These are phyloP conservation scores for Agonopterix arenella DNA, from an alignment of 2,888 invertebrate genomes.

Conservation along the genomic window DNA sequence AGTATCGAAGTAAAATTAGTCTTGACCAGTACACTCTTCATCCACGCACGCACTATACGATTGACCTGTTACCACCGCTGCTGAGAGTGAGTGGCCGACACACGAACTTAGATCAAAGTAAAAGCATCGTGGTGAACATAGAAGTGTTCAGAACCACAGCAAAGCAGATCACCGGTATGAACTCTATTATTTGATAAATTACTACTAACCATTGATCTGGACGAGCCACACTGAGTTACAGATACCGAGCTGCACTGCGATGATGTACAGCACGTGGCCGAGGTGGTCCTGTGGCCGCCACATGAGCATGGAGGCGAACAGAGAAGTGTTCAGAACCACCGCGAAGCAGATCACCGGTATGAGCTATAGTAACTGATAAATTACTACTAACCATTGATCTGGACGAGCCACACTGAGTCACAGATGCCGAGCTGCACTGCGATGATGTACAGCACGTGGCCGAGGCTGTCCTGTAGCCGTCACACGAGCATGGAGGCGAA, in stretches of 20 bases:
- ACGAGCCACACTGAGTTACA: slow-evolving; percentile 82
- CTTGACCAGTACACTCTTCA: too few relatives aligned
- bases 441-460: too few relatives aligned
- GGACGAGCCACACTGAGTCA: slow-evolving; percentile 20
- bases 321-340: slow-evolving; percentile 65
- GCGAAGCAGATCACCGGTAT: slow-evolving; percentile 78
- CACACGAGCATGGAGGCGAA: too few relatives aligned
- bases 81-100: slow-evolving; percentile 77
- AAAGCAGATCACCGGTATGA: slow-evolving; percentile 77
- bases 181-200: slow-evolving; percentile 74
- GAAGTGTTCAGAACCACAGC: slow-evolving; percentile 74
- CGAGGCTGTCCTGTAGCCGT: too few relatives aligned
- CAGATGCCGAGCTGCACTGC: too few relatives aligned
- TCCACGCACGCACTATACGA: too few relatives aligned
- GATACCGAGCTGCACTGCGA: slow-evolving; percentile 80
- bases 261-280: slow-evolving; percentile 64
- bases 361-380: slow-evolving; percentile 76
- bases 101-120: too few relatives aligned
- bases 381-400: not conserved
- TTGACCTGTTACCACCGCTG: slow-evolving; percentile 30
- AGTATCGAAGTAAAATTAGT: too few relatives aligned
- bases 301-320: slow-evolving; percentile 68
- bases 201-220: slow-evolving; percentile 76
- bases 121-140: slow-evolving; percentile 70
- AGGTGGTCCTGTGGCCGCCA: slow-evolving; percentile 78